Evolutionary conservation across 1,140 invertebrate genomes (phyloP).

Genomic region (Calephelis virginiensis): DNA sequence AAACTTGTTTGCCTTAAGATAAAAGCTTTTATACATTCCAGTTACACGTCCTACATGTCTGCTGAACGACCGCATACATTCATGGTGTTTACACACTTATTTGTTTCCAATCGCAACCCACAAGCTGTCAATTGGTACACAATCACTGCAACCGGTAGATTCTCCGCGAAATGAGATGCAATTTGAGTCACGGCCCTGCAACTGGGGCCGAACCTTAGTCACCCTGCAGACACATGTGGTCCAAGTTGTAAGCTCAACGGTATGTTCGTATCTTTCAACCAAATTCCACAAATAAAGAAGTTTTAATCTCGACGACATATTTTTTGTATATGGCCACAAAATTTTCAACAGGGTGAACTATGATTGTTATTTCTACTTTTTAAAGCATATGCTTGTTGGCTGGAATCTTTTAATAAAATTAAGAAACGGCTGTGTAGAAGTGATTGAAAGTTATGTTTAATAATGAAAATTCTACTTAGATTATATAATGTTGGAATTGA

Average conservation of each 20-base stretch:
- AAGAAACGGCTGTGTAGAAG: too few species aligned
- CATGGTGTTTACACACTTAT: conserved; percentile 44
- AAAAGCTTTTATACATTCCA: conserved; percentile 13
- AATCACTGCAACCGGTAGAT: conserved; percentile 58
- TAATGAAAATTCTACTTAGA: too few species aligned
- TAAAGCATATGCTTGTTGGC: too few species aligned
- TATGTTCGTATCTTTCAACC: too few species aligned
- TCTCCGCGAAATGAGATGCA: conserved; percentile 62
- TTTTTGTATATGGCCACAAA: too few species aligned
- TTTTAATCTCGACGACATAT: too few species aligned
- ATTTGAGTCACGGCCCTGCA: conserved; percentile 67
- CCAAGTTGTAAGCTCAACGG: conserved; percentile 25
- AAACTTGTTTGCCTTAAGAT: background rate
- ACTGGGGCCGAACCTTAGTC: conserved; percentile 46
- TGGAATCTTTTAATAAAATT: too few species aligned
- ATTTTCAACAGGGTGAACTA: too few species aligned
- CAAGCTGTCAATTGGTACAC: conserved; percentile 57
- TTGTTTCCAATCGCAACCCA: conserved; percentile 40
- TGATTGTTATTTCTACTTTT: too few species aligned
- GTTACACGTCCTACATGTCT: conserved; percentile 29
- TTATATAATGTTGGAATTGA: too few species aligned
- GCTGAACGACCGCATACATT: conserved; percentile 22
- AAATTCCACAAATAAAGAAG: too few species aligned
- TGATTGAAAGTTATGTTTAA: too few species aligned
- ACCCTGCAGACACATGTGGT: conserved; percentile 47